Evolutionary conservation across 2,797 vertebrate species (phyloP).

Genomic region (Enteromius anoplus): DNA sequence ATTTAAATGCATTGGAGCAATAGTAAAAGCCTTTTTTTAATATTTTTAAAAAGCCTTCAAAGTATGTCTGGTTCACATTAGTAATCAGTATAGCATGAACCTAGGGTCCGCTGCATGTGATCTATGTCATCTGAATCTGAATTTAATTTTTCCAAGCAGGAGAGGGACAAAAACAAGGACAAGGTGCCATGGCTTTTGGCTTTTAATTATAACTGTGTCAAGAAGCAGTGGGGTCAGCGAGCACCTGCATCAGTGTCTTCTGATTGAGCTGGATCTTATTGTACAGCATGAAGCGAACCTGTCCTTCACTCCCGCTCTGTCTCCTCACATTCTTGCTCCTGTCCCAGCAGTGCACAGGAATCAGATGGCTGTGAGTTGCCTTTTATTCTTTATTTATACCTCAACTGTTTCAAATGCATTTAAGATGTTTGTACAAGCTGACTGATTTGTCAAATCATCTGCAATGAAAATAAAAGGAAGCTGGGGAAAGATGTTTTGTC

Average conservation of each 20-base stretch:
- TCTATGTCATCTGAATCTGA: background rate
- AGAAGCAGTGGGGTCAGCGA: slow-evolving; percentile 55
- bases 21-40: background rate
- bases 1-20: background rate
- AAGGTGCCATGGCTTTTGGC: slow-evolving; percentile 70
- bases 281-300: slow-evolving; percentile 83
- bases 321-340: slow-evolving; percentile 87
- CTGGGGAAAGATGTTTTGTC: too few relatives aligned
- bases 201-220: slow-evolving; percentile 64
- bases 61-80: background rate
- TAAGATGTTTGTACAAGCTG: background rate
- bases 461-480: background rate
- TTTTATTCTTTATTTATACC: slow-evolving; percentile 6
- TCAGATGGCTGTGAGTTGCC: slow-evolving; percentile 97
- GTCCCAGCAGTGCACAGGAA: slow-evolving; percentile 88
- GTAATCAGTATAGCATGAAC: background rate
- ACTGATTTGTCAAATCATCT: background rate
- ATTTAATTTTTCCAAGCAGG: slow-evolving; percentile 60
- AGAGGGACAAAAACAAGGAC: slow-evolving; percentile 49
- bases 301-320: slow-evolving; percentile 75
- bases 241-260: slow-evolving; percentile 60
- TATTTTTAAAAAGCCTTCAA: background rate
- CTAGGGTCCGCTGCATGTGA: background rate
- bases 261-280: slow-evolving; percentile 51
- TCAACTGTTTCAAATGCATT: background rate